Conservation (phyloP, 2,888 invertebrate genomes). For the Drosophila borealis region DNA sequence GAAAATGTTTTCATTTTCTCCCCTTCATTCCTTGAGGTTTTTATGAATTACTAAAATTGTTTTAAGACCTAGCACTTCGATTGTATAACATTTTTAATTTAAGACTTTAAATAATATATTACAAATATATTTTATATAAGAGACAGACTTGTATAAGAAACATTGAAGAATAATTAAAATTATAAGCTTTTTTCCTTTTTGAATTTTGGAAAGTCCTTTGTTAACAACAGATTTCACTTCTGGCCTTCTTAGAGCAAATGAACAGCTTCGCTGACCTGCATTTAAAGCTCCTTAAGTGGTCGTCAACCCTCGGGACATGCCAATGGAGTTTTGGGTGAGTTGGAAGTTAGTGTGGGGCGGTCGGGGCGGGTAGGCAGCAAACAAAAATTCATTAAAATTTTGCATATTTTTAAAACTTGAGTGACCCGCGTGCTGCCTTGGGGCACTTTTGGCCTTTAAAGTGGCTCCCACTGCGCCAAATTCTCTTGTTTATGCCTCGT, state of each 20-base stretch:
- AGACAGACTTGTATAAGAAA: too few species aligned
- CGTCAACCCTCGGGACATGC: conserved; percentile 30
- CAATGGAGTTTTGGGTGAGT: conserved; percentile 30
- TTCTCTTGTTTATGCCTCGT: conserved; percentile 70
- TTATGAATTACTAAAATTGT: too few species aligned
- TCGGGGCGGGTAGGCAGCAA: conserved; percentile 36
- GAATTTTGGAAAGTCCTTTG: conserved; percentile 19
- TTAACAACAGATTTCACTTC: conserved; percentile 47
- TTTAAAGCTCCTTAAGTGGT: conserved; percentile 72
- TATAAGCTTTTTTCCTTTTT: too few species aligned
- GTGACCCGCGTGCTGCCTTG: conserved; percentile 70
- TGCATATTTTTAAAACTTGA: conserved; percentile 79
- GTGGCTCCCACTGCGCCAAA: conserved; percentile 35
- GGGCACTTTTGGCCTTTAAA: conserved; percentile 55
- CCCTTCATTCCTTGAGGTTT: background rate
- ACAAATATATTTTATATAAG: too few species aligned
- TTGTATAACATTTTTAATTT: too few species aligned
- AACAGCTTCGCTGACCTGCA: conserved; percentile 67
- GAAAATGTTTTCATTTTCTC: background rate
- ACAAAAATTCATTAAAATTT: conserved; percentile 80
- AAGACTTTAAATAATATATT: too few species aligned
- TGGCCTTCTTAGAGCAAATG: conserved; percentile 52
- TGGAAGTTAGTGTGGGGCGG: background rate
- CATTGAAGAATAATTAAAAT: too few species aligned
- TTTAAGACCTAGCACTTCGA: too few species aligned